These are phyloP conservation scores for Leptinotarsa tumamoca DNA, from an alignment of 2,888 invertebrate genomes.

Conservation along the genomic window DNA sequence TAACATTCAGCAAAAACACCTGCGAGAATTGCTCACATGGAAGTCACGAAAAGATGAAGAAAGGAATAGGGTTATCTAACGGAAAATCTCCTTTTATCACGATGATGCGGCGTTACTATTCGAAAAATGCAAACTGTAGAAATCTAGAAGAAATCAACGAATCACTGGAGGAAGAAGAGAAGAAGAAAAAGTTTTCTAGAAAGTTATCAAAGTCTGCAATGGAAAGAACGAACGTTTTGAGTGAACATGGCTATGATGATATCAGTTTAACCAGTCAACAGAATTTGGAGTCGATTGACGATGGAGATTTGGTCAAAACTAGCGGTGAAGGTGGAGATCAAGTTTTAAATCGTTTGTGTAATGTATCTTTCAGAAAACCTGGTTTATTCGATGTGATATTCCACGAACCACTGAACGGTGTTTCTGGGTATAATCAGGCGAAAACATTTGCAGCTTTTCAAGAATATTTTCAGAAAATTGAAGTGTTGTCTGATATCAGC, in stretches of 20 bases:
- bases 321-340: constrained; percentile 7
- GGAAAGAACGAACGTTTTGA: constrained; percentile 11
- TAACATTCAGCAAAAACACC: neutral
- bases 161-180: constrained; percentile 46
- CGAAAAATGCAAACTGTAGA: constrained; percentile 35
- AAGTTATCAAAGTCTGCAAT: constrained; percentile 21
- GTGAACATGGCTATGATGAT: constrained; percentile 23
- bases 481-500: constrained; percentile 35
- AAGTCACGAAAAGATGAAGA: neutral
- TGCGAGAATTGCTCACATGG: neutral
- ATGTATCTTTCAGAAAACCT: constrained; percentile 20
- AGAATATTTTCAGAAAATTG: constrained; percentile 38
- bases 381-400: constrained; percentile 34
- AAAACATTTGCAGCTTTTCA: constrained; percentile 33
- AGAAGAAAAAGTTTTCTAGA: constrained; percentile 26
- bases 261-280: neutral
- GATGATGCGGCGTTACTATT: constrained; percentile 35
- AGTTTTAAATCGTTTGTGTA: constrained; percentile 8
- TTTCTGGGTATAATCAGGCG: constrained; percentile 28
- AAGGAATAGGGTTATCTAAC: neutral
- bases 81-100: constrained; percentile 1
- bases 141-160: constrained; percentile 47
- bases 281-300: neutral
- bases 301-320: neutral
- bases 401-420: constrained; percentile 29